Conservation (phyloP, 1,140 invertebrate genomes). For the Cotesia typhae region DNA sequence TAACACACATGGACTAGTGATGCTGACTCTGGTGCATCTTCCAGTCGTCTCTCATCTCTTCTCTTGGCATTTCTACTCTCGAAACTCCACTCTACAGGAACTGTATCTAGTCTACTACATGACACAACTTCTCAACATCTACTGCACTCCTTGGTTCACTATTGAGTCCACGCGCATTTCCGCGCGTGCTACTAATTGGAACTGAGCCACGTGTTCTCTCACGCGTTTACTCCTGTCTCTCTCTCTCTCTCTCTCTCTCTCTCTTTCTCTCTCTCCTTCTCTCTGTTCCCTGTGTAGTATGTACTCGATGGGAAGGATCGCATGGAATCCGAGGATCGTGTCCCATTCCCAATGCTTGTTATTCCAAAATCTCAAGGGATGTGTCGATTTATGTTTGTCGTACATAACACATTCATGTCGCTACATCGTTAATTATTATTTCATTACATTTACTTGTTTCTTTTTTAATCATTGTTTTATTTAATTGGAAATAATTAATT, state of each 20-base stretch:
- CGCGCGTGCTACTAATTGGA: conserved; percentile 40
- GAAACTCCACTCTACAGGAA: no score
- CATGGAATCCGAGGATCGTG: conserved; percentile 36
- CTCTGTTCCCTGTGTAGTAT: neutral
- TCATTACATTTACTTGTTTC: no score
- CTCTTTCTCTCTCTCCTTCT: neutral
- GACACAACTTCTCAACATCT: neutral
- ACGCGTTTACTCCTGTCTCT: neutral
- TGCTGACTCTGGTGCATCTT: no score
- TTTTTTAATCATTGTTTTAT: neutral
- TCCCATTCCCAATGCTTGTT: conserved; percentile 26
- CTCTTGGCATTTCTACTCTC: no score
- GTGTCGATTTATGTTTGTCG: neutral
- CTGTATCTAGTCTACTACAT: no score
- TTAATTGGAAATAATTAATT: no score
- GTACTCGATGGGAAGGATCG: conserved; percentile 28
- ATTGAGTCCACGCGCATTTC: conserved; percentile 32
- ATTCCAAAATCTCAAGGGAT: conserved; percentile 30
- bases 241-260: neutral
- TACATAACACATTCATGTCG: neutral
- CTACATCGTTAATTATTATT: no score
- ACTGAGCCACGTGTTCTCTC: conserved; percentile 33
- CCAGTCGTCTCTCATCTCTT: no score
- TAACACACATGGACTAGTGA: no score
- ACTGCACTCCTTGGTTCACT: neutral